Evolutionary conservation across 1,140 invertebrate species (phyloP), one percentile per base, ranked within the genome.

Genomic region (Drosophila baimaii): DNA sequence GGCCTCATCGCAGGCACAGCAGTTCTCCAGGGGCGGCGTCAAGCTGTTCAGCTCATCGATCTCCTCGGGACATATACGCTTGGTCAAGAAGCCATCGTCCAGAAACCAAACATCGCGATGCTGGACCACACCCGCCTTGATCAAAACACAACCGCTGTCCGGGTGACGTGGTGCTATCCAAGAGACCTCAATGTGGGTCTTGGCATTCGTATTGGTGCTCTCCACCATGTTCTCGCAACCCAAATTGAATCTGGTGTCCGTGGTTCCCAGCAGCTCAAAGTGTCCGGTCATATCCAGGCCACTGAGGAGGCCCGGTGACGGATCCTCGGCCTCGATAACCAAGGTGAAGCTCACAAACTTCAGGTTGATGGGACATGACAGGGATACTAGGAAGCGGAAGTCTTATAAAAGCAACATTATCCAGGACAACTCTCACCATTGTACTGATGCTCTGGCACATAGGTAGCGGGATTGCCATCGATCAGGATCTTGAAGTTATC

Each of bases 1-100:
- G 9, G 97, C 97, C 86, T 98, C 97, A 81, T 98, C 96, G 82
- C 98, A 98, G 21, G 97, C 97, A 91, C 97, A 98, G 88, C 98
- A 99, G 6, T 94, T 94, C 8, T 94, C 93, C 3, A 97, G 85
- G 10, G 94, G 92, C 3, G 96, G 90, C n/a, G 86, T 96, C 65
- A 96, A 94, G 33, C 95, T 94, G 66, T 95, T 94, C 17, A 94
- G 93, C 21, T 95, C 94, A 62, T 95, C 94, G 41, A 94, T 93
- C 6, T 93, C 91, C 91, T 97, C 95, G 81, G 96, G 95, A 91
- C 98, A 99, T 5, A 98, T 91, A 10, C 93, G 94, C 79, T 95
- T 94, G 1, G 94, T 95, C 15, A 99, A 92, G 15, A 93, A 93
- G 1, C 95, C 95, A 58, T 98, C 97, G 71, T 98, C 97, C 91